Conservation (phyloP, 2,888 invertebrate genomes). For the Lasioglossum zephyrum region DNA sequence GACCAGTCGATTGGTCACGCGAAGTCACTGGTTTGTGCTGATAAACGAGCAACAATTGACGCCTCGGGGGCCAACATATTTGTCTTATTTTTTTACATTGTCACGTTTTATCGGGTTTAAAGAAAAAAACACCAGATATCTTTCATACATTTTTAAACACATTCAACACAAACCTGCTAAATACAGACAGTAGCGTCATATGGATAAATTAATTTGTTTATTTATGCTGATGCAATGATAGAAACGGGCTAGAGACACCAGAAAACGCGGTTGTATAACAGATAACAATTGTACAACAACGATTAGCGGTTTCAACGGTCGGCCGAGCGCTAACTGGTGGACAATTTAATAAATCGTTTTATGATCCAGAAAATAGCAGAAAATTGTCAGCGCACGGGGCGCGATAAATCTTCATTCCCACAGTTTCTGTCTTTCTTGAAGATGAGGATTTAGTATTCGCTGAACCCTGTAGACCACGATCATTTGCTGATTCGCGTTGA, state of each 20-base stretch:
- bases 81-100: no score
- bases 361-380: not conserved
- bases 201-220: no score
- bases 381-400: not conserved
- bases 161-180: no score
- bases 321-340: not conserved
- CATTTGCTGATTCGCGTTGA: not conserved
- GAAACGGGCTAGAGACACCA: not conserved
- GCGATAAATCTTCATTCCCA: constrained; percentile 2
- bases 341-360: constrained; percentile 2
- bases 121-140: no score
- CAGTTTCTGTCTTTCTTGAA: not conserved
- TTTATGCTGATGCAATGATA: no score
- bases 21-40: no score
- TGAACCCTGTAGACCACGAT: not conserved
- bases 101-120: no score
- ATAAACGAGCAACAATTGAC: no score
- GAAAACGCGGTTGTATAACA: not conserved
- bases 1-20: no score
- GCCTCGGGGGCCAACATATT: no score
- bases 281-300: not conserved
- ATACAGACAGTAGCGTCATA: no score
- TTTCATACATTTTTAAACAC: no score
- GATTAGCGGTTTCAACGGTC: not conserved
- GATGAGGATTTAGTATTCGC: constrained; percentile 5